These are phyloP conservation scores for Phacellophora camtschatica DNA, from an alignment of 30 jellyfish, hydroid and myxozoan species.

Conservation along the genomic window DNA sequence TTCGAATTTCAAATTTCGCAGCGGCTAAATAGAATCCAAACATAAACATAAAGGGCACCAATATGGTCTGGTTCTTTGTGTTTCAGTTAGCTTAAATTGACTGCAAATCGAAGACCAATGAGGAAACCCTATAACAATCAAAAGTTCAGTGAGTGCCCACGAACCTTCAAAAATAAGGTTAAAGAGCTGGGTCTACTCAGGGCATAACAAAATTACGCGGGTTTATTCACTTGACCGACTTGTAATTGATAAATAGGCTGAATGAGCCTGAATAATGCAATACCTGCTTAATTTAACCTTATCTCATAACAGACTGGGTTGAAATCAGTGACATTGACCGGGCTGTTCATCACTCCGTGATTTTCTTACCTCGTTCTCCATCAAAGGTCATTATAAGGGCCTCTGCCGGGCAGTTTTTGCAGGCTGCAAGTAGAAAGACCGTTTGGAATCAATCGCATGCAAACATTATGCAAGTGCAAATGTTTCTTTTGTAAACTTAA, in stretches of 20 bases:
- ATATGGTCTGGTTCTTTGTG: too few species aligned
- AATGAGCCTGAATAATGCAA: slow-evolving; percentile 5
- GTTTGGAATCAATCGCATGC: background rate
- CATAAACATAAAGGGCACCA: too few species aligned
- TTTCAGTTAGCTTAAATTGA: too few species aligned
- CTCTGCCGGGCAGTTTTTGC: too few species aligned
- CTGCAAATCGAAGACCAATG: background rate
- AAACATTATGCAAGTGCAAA: too few species aligned
- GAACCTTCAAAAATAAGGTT: slow-evolving; percentile 22
- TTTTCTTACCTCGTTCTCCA: slow-evolving; percentile 28
- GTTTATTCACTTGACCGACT: slow-evolving; percentile 67
- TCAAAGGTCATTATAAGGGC: slow-evolving; percentile 47
- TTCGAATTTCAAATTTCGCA: too few species aligned
- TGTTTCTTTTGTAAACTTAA: too few species aligned
- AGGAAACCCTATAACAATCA: background rate
- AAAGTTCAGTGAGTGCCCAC: background rate
- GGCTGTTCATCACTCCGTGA: slow-evolving; percentile 56
- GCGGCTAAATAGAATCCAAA: too few species aligned
- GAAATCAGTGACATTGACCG: slow-evolving; percentile 81
- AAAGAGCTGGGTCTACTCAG: slow-evolving; percentile 32
- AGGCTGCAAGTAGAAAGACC: too few species aligned
- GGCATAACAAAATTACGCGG: too few species aligned
- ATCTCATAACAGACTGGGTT: slow-evolving; percentile 20
- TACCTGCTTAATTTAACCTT: slow-evolving; percentile 53
- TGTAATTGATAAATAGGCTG: background rate